A percentile compares a stretch with the other conserved stretches of the same genome.
Evolutionary conservation across 2,113 vertebrate species (phyloP).

Genomic region (Saccopteryx bilineata): DNA sequence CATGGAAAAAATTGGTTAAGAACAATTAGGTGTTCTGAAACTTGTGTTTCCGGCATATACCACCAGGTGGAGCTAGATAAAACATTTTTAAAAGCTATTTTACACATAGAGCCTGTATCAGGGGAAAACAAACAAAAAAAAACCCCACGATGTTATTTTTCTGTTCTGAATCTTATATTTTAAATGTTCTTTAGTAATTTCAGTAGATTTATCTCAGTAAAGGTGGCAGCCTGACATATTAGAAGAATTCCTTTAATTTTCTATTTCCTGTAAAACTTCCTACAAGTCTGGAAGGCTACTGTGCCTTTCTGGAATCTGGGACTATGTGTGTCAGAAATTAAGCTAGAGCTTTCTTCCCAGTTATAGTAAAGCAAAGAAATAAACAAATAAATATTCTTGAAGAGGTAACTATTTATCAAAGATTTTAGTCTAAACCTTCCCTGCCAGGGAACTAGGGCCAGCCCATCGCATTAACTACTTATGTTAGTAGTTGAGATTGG

Average conservation of each 20-base stretch:
- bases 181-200: neutral
- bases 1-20: neutral
- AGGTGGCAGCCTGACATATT: neutral
- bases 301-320: neutral
- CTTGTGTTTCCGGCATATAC: neutral
- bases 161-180: neutral
- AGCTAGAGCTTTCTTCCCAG: neutral
- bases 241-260: neutral
- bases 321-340: neutral
- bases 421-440: neutral
- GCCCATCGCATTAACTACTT: neutral
- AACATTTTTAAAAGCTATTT: conserved; percentile 21
- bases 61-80: conserved; percentile 72
- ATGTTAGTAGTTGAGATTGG: neutral
- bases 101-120: neutral
- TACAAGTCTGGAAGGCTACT: neutral
- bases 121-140: neutral
- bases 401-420: neutral
- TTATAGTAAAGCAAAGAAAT: neutral
- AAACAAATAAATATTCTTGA: neutral
- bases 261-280: neutral
- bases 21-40: neutral
- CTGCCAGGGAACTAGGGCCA: neutral
- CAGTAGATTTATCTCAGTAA: neutral
- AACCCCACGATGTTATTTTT: neutral